Conservation (phyloP, 2,888 invertebrate species). For the Tachina fera region DNA sequence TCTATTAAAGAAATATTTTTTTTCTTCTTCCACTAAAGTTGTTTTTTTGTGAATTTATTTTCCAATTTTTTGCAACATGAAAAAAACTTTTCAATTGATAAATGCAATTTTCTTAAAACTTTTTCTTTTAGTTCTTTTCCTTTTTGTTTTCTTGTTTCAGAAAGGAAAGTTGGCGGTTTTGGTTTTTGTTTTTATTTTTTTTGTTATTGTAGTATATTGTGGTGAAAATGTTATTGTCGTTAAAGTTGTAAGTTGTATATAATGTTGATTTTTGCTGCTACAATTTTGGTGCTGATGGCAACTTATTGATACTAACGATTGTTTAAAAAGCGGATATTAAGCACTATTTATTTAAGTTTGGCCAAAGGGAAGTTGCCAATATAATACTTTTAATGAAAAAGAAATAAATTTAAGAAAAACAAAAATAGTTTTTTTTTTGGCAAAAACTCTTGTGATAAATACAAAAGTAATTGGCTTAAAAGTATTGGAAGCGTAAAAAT, state of each 20-base stretch:
- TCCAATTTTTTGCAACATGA: not conserved
- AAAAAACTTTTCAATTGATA: slow-evolving; percentile 68
- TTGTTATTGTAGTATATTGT: slow-evolving; percentile 10
- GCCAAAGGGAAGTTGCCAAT: slow-evolving; percentile 41
- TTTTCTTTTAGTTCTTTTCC: slow-evolving; percentile 32
- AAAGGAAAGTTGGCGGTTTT: slow-evolving; percentile 37
- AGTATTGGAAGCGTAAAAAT: not conserved
- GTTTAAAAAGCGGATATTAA: slow-evolving; percentile 60
- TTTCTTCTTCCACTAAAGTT: not conserved
- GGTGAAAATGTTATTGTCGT: slow-evolving; percentile 64
- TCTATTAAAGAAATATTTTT: not conserved
- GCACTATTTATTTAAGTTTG: slow-evolving; percentile 54
- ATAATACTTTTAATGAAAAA: slow-evolving; percentile 48
- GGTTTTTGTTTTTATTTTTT: slow-evolving; percentile 33
- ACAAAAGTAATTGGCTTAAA: slow-evolving; percentile 22
- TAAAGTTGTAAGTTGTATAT: slow-evolving; percentile 52
- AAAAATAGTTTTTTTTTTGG: slow-evolving; percentile 11
- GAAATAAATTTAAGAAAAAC: slow-evolving; percentile 2
- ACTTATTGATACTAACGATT: slow-evolving; percentile 66
- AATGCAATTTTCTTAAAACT: slow-evolving; percentile 70
- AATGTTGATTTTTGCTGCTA: slow-evolving; percentile 22
- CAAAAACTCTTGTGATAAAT: slow-evolving; percentile 30
- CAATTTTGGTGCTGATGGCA: slow-evolving; percentile 43
- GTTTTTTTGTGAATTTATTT: slow-evolving; percentile 10
- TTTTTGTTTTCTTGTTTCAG: not conserved